Conservation (phyloP, 2,888 invertebrate species). For the Sinelater perroti region DNA sequence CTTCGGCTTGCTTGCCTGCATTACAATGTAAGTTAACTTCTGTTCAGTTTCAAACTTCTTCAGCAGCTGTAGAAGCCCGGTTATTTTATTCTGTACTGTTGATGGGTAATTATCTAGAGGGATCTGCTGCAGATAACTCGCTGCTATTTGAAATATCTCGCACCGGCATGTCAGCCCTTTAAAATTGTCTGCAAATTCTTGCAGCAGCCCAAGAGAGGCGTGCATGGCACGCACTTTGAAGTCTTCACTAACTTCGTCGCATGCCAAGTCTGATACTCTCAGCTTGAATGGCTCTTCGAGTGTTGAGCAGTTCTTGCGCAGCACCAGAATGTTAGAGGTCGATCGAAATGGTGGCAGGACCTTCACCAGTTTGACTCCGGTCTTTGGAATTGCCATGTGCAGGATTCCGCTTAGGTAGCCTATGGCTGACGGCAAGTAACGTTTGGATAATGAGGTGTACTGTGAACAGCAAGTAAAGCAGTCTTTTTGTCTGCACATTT, state of each 20-base stretch:
- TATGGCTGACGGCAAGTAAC: constrained; percentile 81
- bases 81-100: constrained; percentile 62
- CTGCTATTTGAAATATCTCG: constrained; percentile 65
- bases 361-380: constrained; percentile 67
- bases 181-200: constrained; percentile 67
- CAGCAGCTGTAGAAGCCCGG: constrained; percentile 61
- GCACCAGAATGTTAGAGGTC: constrained; percentile 61
- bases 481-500: no score
- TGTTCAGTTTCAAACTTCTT: constrained; percentile 64
- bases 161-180: constrained; percentile 53
- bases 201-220: constrained; percentile 66
- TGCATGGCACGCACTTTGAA: constrained; percentile 72
- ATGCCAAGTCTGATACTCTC: constrained; percentile 67
- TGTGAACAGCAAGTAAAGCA: constrained; percentile 55
- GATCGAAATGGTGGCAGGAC: constrained; percentile 75
- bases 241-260: constrained; percentile 64
- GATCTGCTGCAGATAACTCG: constrained; percentile 66
- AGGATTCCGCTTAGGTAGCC: constrained; percentile 82
- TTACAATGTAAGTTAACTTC: constrained; percentile 66
- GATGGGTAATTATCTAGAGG: constrained; percentile 71
- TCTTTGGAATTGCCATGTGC: constrained; percentile 74
- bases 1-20: constrained; percentile 78
- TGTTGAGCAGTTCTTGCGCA: constrained; percentile 63
- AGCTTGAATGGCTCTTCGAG: constrained; percentile 58
- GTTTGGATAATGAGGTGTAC: constrained; percentile 80